phyloP scores from a whole-genome alignment of 1,140 invertebrate genomes.

The Rhopalosiphum padi region DNA sequence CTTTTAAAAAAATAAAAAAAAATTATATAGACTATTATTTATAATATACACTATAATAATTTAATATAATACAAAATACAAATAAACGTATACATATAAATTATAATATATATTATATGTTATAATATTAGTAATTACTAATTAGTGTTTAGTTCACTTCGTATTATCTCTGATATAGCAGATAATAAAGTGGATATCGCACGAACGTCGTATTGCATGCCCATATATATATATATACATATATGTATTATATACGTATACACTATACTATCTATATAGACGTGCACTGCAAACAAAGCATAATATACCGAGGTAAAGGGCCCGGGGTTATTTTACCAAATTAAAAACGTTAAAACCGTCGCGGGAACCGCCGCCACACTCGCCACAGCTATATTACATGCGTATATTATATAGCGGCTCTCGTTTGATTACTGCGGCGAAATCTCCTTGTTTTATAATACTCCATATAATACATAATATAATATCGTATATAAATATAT shows the following conservation, averaged over 20 bases:
- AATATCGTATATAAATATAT: not conserved
- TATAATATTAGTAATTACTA: no score
- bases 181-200: not conserved
- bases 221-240: not conserved
- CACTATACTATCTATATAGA: not conserved
- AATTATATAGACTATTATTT: not conserved
- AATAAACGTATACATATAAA: no score
- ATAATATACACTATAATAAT: not conserved
- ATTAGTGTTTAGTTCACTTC: not conserved
- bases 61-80: no score
- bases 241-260: no score
- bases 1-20: not conserved
- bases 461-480: not conserved
- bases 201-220: not conserved
- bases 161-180: not conserved
- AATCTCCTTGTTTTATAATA: not conserved
- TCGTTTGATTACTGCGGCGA: slow-evolving; percentile 23
- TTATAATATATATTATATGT: no score
- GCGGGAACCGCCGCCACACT: not conserved
- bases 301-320: not conserved
- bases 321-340: not conserved
- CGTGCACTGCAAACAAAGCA: not conserved
- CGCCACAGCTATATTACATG: not conserved
- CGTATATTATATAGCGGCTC: not conserved
- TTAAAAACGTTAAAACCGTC: slow-evolving; percentile 23